phyloP scores from a whole-genome alignment of 2,797 vertebrate genomes.

The Chaetophractus vellerosus region DNA sequence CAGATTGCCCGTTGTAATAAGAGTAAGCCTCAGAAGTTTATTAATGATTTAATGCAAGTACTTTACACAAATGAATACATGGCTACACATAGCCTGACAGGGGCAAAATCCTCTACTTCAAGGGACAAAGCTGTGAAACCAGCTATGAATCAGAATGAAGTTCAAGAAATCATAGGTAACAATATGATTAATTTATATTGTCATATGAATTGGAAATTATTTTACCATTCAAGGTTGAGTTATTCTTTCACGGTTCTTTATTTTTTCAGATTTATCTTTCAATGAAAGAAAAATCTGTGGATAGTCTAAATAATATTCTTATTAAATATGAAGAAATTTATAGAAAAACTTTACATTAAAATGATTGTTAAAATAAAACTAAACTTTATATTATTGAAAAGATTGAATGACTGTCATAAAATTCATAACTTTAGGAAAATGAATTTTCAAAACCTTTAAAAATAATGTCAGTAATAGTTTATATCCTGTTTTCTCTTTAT shows the following conservation, averaged over 20 bases:
- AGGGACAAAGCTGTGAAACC: slow-evolving; percentile 90
- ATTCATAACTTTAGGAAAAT: slow-evolving; percentile 49
- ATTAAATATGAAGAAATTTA: slow-evolving; percentile 15
- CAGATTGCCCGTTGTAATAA: slow-evolving; percentile 91
- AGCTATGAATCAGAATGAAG: slow-evolving; percentile 91
- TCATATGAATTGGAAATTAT: slow-evolving; percentile 29
- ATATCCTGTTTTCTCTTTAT: slow-evolving; percentile 42
- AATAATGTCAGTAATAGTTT: slow-evolving; percentile 60
- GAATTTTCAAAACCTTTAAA: slow-evolving; percentile 24
- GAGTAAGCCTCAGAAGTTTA: slow-evolving; percentile 91
- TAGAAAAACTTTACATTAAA: slow-evolving; percentile 27
- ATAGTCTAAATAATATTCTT: not conserved
- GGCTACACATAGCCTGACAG: slow-evolving; percentile 91
- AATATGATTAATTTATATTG: slow-evolving; percentile 54
- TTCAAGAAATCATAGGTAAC: slow-evolving; percentile 92
- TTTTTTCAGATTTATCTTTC: slow-evolving; percentile 57
- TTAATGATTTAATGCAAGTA: slow-evolving; percentile 92
- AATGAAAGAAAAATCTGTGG: not conserved
- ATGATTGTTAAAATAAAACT: slow-evolving; percentile 21
- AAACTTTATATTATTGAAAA: slow-evolving; percentile 20
- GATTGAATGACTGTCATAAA: slow-evolving; percentile 13
- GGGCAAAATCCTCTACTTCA: slow-evolving; percentile 90
- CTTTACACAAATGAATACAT: slow-evolving; percentile 91
- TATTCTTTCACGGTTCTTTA: slow-evolving; percentile 57
- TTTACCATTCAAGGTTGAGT: slow-evolving; percentile 46